Percentiles rank a stretch among this genome's conserved stretches.
Conservation (phyloP, 2,797 vertebrate genomes). For the Spinibarbus caldwelli region DNA sequence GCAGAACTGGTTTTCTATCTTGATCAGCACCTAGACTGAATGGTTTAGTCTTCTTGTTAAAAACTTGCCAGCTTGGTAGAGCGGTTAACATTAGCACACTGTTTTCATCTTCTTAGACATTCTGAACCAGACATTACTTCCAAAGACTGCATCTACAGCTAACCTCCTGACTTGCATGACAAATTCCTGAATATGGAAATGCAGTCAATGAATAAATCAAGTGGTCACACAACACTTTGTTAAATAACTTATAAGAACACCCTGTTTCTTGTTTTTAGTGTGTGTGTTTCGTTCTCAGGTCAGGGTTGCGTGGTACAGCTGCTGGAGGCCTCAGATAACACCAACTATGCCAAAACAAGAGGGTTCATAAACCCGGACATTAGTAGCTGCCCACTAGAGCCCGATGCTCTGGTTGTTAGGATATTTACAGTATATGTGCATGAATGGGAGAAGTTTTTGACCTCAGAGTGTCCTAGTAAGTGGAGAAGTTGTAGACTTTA, state of each 20-base stretch:
- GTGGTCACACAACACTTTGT: conserved; percentile 35
- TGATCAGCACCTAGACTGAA: background rate
- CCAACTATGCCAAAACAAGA: background rate
- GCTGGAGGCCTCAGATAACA: background rate
- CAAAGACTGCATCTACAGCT: background rate
- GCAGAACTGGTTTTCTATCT: background rate
- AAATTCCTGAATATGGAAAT: conserved; percentile 59
- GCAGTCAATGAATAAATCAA: conserved; percentile 55
- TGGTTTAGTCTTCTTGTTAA: background rate
- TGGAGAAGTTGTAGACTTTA: background rate
- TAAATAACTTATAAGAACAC: conserved; percentile 54
- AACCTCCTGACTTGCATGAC: conserved; percentile 38
- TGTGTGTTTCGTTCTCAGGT: background rate
- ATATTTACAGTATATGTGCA: background rate
- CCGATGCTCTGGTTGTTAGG: background rate
- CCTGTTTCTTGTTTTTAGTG: background rate
- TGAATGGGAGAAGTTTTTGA: background rate
- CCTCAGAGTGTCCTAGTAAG: background rate
- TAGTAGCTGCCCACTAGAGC: background rate
- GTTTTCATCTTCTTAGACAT: background rate
- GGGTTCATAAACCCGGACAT: background rate
- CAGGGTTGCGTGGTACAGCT: background rate
- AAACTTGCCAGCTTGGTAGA: background rate
- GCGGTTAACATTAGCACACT: background rate
- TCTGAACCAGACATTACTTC: background rate